phyloP scores from a whole-genome alignment of 2,888 invertebrate species.

The Oasisia sp. region DNA sequence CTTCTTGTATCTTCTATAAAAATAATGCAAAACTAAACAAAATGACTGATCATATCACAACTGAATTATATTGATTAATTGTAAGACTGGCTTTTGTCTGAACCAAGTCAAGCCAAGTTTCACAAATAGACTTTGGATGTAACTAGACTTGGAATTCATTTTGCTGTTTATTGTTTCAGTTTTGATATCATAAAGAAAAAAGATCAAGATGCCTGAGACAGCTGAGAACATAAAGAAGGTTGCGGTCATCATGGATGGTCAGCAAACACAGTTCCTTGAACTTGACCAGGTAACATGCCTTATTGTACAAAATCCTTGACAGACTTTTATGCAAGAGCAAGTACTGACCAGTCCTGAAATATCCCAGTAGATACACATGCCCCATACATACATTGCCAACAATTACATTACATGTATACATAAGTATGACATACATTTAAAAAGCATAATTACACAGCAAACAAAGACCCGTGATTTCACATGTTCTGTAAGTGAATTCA shows the following conservation, averaged over 20 bases:
- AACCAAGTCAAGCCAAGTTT: not conserved
- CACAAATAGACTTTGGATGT: not conserved
- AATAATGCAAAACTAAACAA: not conserved
- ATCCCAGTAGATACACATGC: no score
- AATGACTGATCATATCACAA: not conserved
- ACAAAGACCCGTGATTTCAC: no score
- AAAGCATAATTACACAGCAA: no score
- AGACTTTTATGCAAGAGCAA: not conserved
- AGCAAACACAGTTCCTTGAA: constrained; percentile 55
- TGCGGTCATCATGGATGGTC: constrained; percentile 54
- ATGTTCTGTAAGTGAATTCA: no score
- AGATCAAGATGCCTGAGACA: constrained; percentile 18
- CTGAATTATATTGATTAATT: not conserved
- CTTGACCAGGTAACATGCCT: constrained; percentile 54
- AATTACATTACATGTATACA: no score
- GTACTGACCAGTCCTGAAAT: no score
- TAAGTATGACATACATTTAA: no score
- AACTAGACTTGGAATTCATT: not conserved
- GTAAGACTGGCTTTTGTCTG: not conserved
- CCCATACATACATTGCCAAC: no score
- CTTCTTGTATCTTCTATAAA: no score
- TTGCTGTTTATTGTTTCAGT: not conserved
- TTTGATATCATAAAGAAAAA: not conserved
- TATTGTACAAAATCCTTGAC: not conserved
- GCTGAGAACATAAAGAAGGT: constrained; percentile 57